Conservation (phyloP, 64 coral and sea anemone species). For the Acropora tenuis region DNA sequence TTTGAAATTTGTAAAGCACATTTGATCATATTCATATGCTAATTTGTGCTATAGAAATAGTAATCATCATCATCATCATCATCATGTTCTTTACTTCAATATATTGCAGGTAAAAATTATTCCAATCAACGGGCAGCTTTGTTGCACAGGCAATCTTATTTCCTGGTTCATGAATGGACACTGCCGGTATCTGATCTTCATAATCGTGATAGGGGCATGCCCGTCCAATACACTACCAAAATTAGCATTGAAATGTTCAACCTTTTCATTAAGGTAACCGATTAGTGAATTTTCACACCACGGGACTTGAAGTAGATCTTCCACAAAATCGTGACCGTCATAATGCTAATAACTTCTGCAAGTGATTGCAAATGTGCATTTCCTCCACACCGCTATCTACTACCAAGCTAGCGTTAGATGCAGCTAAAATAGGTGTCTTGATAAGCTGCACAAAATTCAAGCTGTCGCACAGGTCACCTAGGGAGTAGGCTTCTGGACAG, state of each 20-base stretch:
- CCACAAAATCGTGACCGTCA: background rate
- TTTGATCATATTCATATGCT: too few relatives aligned
- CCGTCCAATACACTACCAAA: too few relatives aligned
- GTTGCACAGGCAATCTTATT: background rate
- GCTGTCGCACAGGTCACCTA: too few relatives aligned
- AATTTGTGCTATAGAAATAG: too few relatives aligned
- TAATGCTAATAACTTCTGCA: background rate
- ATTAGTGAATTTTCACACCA: slow-evolving; percentile 13
- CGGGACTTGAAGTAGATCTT: background rate
- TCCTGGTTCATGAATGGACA: slow-evolving; percentile 3
- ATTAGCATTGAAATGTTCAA: slow-evolving; percentile 12
- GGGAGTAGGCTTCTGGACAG: too few relatives aligned
- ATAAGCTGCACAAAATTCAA: too few relatives aligned
- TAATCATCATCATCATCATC: too few relatives aligned
- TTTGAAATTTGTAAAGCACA: too few relatives aligned
- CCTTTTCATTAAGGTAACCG: slow-evolving; percentile 1
- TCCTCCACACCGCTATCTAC: background rate
- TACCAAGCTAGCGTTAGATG: background rate
- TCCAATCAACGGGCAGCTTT: slow-evolving; percentile 4
- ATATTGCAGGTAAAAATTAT: background rate
- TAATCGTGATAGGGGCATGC: too few relatives aligned
- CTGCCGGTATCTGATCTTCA: background rate
- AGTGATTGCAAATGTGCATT: background rate
- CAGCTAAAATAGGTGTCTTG: too few relatives aligned
- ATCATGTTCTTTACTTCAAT: slow-evolving; percentile 9